Conservation (phyloP, 2,888 invertebrate genomes). For the Pelosia muscerda region DNA sequence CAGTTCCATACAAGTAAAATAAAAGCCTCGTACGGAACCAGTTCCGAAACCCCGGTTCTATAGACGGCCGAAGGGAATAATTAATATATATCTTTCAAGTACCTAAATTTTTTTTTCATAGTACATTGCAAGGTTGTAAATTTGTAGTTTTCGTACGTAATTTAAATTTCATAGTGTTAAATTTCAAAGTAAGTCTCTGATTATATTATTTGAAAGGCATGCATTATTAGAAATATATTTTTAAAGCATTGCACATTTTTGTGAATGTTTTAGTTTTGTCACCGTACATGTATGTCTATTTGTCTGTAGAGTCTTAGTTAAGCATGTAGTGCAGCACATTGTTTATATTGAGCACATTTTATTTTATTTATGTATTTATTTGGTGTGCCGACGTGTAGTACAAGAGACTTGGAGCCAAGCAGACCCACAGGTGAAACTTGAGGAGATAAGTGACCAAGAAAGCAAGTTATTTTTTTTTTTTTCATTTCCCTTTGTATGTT, state of each 20-base stretch:
- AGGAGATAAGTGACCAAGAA: slow-evolving; percentile 74
- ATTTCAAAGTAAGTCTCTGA: no score
- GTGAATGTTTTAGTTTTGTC: slow-evolving; percentile 10
- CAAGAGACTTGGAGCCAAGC: slow-evolving; percentile 61
- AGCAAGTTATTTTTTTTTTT: slow-evolving; percentile 73
- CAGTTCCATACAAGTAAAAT: no score
- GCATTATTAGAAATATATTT: neutral
- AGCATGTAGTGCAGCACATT: slow-evolving; percentile 38
- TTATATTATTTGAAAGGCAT: no score
- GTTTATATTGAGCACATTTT: slow-evolving; percentile 42
- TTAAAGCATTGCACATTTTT: slow-evolving; percentile 2
- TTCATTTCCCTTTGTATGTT: slow-evolving; percentile 25
- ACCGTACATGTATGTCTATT: neutral
- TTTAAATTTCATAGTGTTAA: no score
- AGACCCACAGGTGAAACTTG: slow-evolving; percentile 62
- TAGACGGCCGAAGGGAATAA: no score
- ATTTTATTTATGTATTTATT: slow-evolving; percentile 57
- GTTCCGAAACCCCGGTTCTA: no score
- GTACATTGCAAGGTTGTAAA: no score
- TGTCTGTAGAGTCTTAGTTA: slow-evolving; percentile 20
- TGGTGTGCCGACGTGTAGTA: slow-evolving; percentile 64
- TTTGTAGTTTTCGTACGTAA: no score
- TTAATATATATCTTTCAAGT: no score
- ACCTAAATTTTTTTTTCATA: no score
- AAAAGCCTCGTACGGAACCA: no score